These are phyloP conservation scores for Sinella curviseta DNA, from an alignment of 1,140 invertebrate genomes.

Conservation along the genomic window DNA sequence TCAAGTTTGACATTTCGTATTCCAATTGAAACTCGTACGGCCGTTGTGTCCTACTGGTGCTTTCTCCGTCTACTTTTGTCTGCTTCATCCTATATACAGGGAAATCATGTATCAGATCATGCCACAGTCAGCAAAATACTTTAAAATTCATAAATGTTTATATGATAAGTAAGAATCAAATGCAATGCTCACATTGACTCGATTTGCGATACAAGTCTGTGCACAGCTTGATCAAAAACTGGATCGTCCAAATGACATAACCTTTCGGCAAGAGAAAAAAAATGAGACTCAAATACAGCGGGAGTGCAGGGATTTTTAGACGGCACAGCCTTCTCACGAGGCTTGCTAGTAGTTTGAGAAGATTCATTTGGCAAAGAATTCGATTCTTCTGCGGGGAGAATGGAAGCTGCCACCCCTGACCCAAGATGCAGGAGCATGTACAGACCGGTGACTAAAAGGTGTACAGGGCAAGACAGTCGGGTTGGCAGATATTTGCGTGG, in stretches of 20 bases:
- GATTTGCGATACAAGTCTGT: slow-evolving; percentile 46
- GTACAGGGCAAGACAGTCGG: slow-evolving; percentile 43
- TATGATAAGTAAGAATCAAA: not conserved
- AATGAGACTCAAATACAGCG: slow-evolving; percentile 36
- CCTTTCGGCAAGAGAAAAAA: slow-evolving; percentile 48
- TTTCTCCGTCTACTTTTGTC: not conserved
- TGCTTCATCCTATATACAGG: slow-evolving; percentile 25
- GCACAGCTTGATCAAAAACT: slow-evolving; percentile 48
- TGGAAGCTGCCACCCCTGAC: slow-evolving; percentile 33
- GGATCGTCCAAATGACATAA: slow-evolving; percentile 49
- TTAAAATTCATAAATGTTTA: not conserved
- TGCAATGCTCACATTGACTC: slow-evolving; percentile 38
- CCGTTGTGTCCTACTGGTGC: not conserved
- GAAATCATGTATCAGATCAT: not conserved
- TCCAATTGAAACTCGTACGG: slow-evolving; percentile 26
- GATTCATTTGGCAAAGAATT: not conserved
- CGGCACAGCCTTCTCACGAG: not conserved
- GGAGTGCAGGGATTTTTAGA: slow-evolving; percentile 7
- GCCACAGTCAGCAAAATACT: not conserved
- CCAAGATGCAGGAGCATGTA: slow-evolving; percentile 46
- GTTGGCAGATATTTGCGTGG: slow-evolving; percentile 40
- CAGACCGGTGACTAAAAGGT: slow-evolving; percentile 46
- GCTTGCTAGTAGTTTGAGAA: not conserved
- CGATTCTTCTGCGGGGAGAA: slow-evolving; percentile 20
- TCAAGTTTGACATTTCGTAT: slow-evolving; percentile 39